A percentile compares a stretch with the other conserved stretches of the same genome.
Evolutionary conservation across 2,888 invertebrate genomes (phyloP).

Genomic region (Sepiola atlantica): DNA sequence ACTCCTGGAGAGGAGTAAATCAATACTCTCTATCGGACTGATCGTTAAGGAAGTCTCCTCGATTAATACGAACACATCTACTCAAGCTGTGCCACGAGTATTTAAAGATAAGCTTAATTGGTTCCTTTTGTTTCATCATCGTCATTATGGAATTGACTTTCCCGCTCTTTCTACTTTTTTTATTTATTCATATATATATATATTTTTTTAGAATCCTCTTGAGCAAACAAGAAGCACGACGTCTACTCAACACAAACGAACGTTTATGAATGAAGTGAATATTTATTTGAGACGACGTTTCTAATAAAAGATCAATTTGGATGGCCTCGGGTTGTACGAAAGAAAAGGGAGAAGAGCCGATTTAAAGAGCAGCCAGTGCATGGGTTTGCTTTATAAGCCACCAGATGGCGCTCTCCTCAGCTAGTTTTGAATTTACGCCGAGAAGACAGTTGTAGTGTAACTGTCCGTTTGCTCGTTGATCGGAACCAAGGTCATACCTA

Average conservation of each 20-base stretch:
- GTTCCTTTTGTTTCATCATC: background rate
- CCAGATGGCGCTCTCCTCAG: background rate
- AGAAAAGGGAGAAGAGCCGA: background rate
- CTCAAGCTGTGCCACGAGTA: too few relatives aligned
- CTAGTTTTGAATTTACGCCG: background rate
- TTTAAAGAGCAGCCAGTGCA: background rate
- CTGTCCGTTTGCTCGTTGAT: background rate
- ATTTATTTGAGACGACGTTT: background rate
- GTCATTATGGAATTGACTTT: background rate
- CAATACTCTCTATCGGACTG: too few relatives aligned
- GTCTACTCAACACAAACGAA: background rate
- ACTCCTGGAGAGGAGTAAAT: too few relatives aligned
- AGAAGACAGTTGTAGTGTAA: background rate
- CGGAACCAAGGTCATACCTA: too few relatives aligned
- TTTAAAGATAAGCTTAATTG: too few relatives aligned
- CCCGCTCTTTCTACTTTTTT: background rate
- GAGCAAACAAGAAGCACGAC: background rate
- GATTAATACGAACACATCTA: too few relatives aligned
- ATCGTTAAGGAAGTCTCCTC: too few relatives aligned
- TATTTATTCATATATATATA: too few relatives aligned
- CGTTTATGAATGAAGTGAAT: background rate
- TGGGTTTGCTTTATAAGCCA: background rate
- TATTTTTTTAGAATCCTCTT: background rate
- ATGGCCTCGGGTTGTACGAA: background rate
- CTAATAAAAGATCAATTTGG: background rate